A percentile compares a stretch with the other conserved stretches of the same genome.
Conservation (phyloP, 2,888 invertebrate genomes). For the Anaspis maculata region DNA sequence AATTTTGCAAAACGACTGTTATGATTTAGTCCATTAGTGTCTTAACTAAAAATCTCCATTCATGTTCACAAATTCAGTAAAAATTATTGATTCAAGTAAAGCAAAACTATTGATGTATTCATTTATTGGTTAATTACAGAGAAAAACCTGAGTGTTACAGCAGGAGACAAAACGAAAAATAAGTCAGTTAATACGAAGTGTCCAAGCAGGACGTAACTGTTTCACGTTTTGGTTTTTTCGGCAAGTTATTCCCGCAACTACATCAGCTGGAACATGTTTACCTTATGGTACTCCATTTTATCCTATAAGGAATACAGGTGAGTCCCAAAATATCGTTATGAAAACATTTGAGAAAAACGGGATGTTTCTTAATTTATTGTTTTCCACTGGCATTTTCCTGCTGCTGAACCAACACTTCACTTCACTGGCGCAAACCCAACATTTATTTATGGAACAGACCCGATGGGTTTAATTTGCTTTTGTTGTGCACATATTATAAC, state of each 20-base stretch:
- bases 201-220: constrained; percentile 21
- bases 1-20: too few relatives aligned
- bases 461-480: neutral
- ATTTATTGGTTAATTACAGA: constrained; percentile 10
- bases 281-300: constrained; percentile 40
- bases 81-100: too few relatives aligned
- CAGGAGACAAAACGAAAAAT: constrained; percentile 21
- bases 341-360: constrained; percentile 2
- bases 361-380: constrained; percentile 1
- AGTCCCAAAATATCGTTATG: constrained; percentile 19
- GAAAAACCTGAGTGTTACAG: constrained; percentile 8
- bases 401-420: constrained; percentile 1
- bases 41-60: too few relatives aligned
- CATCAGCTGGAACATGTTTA: constrained; percentile 32
- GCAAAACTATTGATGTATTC: too few relatives aligned
- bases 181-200: constrained; percentile 27
- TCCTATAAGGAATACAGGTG: constrained; percentile 41
- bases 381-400: constrained; percentile 11
- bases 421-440: constrained; percentile 11
- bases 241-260: neutral
- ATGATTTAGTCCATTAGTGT: too few relatives aligned
- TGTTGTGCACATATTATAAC: neutral
- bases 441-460: constrained; percentile 10
- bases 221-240: constrained; percentile 19
- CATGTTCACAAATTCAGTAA: too few relatives aligned